Percentiles rank a stretch among this genome's conserved stretches.
These are phyloP conservation scores for Acanthornis magna DNA, from an alignment of 2,797 vertebrate species.

Conservation along the genomic window DNA sequence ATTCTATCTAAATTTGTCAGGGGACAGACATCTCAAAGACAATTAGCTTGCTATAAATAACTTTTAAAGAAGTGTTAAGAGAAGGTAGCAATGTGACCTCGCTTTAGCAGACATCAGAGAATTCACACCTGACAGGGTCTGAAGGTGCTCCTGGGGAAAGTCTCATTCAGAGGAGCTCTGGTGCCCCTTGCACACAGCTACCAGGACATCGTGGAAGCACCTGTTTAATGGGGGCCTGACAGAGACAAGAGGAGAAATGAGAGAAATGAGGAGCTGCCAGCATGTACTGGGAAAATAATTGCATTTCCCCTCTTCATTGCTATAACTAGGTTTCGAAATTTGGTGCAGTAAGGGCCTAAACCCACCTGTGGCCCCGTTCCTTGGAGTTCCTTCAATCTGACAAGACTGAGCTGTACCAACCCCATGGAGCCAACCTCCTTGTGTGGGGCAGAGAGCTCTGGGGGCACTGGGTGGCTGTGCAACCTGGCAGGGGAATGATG, in stretches of 20 bases:
- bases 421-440: fast-evolving
- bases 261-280: not conserved
- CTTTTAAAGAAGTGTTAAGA: not conserved
- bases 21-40: not conserved
- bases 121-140: not conserved
- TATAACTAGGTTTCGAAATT: not conserved
- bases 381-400: not conserved
- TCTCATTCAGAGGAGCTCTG: not conserved
- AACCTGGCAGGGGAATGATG: not conserved
- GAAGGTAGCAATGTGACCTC: not conserved
- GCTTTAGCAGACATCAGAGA: not conserved
- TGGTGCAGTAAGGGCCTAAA: not conserved
- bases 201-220: not conserved
- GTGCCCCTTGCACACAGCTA: not conserved
- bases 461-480: fast-evolving
- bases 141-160: not conserved
- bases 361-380: not conserved
- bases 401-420: not conserved
- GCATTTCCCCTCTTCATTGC: not conserved
- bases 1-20: not conserved
- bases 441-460: not conserved
- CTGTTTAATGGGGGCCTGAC: not conserved
- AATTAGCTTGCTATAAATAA: not conserved
- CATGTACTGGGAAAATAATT: not conserved
- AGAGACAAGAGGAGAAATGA: not conserved